Conservation (phyloP, 1,140 invertebrate genomes). For the Drosophila truncata region DNA sequence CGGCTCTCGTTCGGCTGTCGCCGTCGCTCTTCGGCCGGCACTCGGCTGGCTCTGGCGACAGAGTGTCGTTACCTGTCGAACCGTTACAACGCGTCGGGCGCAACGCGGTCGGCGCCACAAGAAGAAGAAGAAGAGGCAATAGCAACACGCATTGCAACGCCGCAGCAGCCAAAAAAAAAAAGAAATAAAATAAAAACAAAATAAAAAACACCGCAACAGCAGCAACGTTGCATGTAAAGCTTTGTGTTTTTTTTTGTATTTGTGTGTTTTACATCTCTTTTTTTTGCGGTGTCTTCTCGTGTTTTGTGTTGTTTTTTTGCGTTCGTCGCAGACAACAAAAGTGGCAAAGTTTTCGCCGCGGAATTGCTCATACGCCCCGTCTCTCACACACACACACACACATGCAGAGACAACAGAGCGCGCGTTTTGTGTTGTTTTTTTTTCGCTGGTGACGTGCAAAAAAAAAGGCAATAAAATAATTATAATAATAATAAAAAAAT, state of each 20-base stretch:
- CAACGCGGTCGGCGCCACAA: conserved; percentile 47
- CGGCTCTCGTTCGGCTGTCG: not conserved
- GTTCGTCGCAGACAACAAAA: conserved; percentile 59
- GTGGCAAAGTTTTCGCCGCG: conserved; percentile 78
- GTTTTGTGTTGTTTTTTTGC: conserved; percentile 52
- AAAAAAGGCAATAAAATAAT: conserved; percentile 30
- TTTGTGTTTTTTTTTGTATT: conserved; percentile 40
- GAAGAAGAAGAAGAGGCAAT: conserved; percentile 18
- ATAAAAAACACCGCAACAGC: conserved; percentile 14
- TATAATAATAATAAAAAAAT: conserved; percentile 10
- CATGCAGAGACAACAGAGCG: conserved; percentile 23
- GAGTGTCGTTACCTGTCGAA: conserved; percentile 63
- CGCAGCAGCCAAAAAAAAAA: conserved; percentile 25
- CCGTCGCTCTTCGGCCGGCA: conserved; percentile 10
- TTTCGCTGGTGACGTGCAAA: conserved; percentile 52
- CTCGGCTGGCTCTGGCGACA: conserved; percentile 2
- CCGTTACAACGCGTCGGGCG: conserved; percentile 64
- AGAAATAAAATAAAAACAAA: conserved; percentile 5
- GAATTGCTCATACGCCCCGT: conserved; percentile 79
- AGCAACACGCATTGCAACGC: conserved; percentile 38
- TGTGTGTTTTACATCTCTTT: conserved; percentile 24
- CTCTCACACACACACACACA: conserved; percentile 37
- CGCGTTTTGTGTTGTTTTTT: conserved; percentile 38
- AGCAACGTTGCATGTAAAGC: conserved; percentile 59
- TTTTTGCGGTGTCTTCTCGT: conserved; percentile 37